phyloP scores from a whole-genome alignment of 35 echinoderm and acorn worm genomes.

The Stichopus chloronotus region DNA sequence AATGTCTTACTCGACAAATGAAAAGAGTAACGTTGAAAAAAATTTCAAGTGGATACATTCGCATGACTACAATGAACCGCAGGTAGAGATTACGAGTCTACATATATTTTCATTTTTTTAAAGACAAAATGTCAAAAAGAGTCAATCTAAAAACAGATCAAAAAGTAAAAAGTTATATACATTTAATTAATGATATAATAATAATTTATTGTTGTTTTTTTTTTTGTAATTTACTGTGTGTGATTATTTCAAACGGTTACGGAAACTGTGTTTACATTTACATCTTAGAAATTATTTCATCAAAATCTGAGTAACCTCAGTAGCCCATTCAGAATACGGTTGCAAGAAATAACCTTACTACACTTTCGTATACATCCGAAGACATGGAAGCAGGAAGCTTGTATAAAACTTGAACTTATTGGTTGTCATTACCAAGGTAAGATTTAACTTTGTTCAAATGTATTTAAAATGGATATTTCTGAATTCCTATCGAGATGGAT shows the following conservation, averaged over 20 bases:
- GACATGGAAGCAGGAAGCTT: background rate
- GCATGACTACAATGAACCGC: background rate
- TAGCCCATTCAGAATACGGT: background rate
- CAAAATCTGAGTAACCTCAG: background rate
- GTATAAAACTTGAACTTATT: background rate
- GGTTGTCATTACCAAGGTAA: slow-evolving; percentile 10
- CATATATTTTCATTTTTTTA: too few relatives aligned
- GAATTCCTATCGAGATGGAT: too few relatives aligned
- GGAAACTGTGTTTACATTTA: too few relatives aligned
- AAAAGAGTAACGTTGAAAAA: background rate
- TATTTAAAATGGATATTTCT: too few relatives aligned
- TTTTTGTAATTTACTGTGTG: too few relatives aligned
- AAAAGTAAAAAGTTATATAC: too few relatives aligned
- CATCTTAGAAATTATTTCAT: background rate
- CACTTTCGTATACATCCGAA: slow-evolving; percentile 3
- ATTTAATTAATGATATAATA: too few relatives aligned
- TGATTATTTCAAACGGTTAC: too few relatives aligned
- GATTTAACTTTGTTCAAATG: too few relatives aligned
- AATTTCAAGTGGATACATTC: background rate
- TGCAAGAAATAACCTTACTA: background rate
- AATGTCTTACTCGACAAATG: background rate
- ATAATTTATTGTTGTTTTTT: too few relatives aligned
- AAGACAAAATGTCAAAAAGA: too few relatives aligned
- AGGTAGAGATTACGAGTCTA: background rate
- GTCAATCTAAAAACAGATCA: too few relatives aligned